Evolutionary conservation across 1,140 invertebrate genomes (phyloP).

Genomic region (Homalodisca vitripennis): DNA sequence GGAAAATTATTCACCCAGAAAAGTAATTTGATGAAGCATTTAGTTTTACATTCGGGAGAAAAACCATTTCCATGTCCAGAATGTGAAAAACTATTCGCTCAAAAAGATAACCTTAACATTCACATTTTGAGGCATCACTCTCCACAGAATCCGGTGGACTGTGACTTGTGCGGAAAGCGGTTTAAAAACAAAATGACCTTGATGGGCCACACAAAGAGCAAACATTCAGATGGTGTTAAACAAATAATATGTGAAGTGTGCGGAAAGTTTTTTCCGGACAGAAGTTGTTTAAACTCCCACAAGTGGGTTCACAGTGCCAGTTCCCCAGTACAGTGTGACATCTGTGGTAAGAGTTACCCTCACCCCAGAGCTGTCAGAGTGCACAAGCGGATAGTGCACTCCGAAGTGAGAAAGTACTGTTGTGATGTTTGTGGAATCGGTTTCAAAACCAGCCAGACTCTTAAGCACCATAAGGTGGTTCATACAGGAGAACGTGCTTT

Average conservation of each 20-base stretch:
- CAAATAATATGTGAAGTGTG: slow-evolving; percentile 35
- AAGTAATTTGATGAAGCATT: slow-evolving; percentile 30
- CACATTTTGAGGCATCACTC: slow-evolving; percentile 19
- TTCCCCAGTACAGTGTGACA: slow-evolving; percentile 33
- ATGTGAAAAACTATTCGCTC: slow-evolving; percentile 81
- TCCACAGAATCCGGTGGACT: slow-evolving; percentile 8
- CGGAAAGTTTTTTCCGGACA: slow-evolving; percentile 56
- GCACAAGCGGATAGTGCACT: slow-evolving; percentile 15
- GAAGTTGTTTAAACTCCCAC: slow-evolving; percentile 64
- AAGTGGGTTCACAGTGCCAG: slow-evolving; percentile 34
- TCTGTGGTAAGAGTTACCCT: slow-evolving; percentile 34
- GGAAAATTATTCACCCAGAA: slow-evolving; percentile 32
- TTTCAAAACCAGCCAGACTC: slow-evolving; percentile 26
- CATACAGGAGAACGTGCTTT: slow-evolving; percentile 46
- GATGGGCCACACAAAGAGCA: slow-evolving; percentile 50
- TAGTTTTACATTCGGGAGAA: slow-evolving; percentile 29
- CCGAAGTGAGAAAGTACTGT: slow-evolving; percentile 10
- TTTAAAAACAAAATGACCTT: slow-evolving; percentile 49
- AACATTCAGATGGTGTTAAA: slow-evolving; percentile 34
- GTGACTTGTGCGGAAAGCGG: slow-evolving; percentile 43
- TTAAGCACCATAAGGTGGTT: slow-evolving; percentile 44
- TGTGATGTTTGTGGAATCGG: slow-evolving; percentile 34
- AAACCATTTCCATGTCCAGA: slow-evolving; percentile 60
- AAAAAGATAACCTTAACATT: slow-evolving; percentile 61
- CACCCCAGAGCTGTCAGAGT: slow-evolving; percentile 15